A percentile compares a stretch with the other conserved stretches of the same genome.
phyloP scores from a whole-genome alignment of 2,797 vertebrate genomes.

The Amazona ochrocephala region DNA sequence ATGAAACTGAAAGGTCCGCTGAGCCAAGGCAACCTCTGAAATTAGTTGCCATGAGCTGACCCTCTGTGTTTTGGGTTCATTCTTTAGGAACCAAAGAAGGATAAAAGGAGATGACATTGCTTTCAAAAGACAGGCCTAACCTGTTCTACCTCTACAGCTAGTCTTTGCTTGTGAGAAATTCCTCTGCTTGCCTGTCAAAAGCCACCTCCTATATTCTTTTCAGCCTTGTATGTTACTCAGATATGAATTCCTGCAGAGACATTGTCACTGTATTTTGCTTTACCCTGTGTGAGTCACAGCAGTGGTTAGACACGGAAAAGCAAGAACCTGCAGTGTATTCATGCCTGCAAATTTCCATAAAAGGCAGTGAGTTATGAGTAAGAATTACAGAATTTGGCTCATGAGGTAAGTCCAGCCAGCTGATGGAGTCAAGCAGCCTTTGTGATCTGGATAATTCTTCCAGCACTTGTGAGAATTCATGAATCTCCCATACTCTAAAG shows the following conservation, averaged over 20 bases:
- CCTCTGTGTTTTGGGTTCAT: background rate
- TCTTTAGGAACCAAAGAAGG: background rate
- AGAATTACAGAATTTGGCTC: background rate
- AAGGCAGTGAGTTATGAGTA: background rate
- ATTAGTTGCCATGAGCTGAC: background rate
- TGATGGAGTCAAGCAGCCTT: background rate
- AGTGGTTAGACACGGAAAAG: background rate
- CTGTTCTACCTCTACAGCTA: background rate
- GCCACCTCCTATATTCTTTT: background rate
- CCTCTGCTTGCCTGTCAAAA: background rate
- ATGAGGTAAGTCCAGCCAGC: background rate
- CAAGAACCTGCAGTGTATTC: background rate
- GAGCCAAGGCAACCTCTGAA: background rate
- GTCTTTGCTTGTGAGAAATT: background rate
- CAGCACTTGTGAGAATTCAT: background rate
- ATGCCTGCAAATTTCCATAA: background rate
- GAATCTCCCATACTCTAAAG: background rate
- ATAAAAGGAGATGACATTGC: background rate
- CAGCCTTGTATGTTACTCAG: background rate
- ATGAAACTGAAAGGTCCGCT: background rate
- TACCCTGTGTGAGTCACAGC: accelerated
- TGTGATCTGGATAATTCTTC: background rate
- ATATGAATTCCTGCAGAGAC: background rate
- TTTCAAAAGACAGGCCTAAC: background rate
- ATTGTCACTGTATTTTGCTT: background rate